Percentiles rank a stretch among this genome's conserved stretches.
Conservation (phyloP, 2,888 invertebrate species). For the Strigamia transsilvanica region DNA sequence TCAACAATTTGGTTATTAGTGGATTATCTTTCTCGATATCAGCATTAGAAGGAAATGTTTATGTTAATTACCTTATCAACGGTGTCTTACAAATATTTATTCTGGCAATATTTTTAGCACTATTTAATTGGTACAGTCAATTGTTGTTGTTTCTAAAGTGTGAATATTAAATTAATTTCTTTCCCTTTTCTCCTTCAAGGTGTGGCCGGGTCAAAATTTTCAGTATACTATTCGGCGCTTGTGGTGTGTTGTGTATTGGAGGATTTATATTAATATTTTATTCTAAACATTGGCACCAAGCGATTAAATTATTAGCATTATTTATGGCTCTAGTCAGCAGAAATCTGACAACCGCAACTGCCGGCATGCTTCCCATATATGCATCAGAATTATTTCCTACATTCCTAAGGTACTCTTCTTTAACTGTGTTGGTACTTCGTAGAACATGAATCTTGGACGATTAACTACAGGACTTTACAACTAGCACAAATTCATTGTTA, state of each 20-base stretch:
- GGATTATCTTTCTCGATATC: constrained; percentile 26
- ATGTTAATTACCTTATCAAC: background rate
- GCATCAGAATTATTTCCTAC: too few species aligned
- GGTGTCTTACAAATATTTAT: background rate
- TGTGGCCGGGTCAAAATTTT: background rate
- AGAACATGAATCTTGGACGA: too few species aligned
- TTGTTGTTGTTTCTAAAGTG: background rate
- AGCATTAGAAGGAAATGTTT: constrained; percentile 16
- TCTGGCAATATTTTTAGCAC: background rate
- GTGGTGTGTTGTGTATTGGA: background rate
- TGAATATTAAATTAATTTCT: background rate
- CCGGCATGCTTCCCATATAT: too few species aligned
- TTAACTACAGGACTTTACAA: too few species aligned
- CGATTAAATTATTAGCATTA: background rate
- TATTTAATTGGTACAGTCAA: background rate
- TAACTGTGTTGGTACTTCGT: too few species aligned
- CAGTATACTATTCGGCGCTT: background rate
- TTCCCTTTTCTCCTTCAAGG: background rate
- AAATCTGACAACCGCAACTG: background rate
- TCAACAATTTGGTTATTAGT: background rate
- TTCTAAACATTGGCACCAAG: constrained; percentile 3
- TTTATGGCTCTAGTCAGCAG: background rate
- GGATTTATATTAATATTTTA: constrained; percentile 39
- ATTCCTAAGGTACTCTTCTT: too few species aligned
- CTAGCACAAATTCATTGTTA: too few species aligned